Base-by-base conservation (phyloP, 2,113 vertebrate genomes). In the Pteropus alecto region DNA sequence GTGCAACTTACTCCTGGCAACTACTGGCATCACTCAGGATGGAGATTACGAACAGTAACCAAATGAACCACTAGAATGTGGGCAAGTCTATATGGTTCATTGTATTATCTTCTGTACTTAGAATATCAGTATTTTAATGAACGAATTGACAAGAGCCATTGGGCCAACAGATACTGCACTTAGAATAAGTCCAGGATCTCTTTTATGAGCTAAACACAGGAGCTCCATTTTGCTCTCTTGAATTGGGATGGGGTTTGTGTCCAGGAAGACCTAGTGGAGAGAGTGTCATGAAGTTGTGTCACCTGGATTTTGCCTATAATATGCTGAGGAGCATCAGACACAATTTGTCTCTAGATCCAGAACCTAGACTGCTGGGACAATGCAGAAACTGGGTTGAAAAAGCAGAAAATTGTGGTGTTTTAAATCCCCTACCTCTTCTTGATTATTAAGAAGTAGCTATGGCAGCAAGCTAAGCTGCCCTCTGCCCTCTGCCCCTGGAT, bases 111-210 rank as follows among this genome's bases (percentile, higher is more conserved):
- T 38, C 24, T 70, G 33, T 6, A 60, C 48, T 83, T 65, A 92
- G 60, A 88, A 30, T 82, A 60, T 76, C 87, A 92, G n/a, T 58
- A 78, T 93, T 56, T 93, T 74, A 92, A 67, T 74, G 18, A 93
- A 68, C 14, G 67, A 91, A 58, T n/a, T 56, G 82, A 61, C 14
- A 94, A 84, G 61, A 95, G 65, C 43, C 58, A 51, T 95, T 86
- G 2, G 26, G 61, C 30, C 58, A 86, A 65, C 41, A 92, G 68
- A 82, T 12, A 67, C 21, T 28, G 26, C n/a, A 77, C 35, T 76
- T 76, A 92, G 78, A 95, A 54, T 70, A 77, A 81, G 18, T 56
- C 1, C 51, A 65, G 51, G 74, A 61, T 71, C 61, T 87, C 60
- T 87, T n/a, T 85, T 46, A 84, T 56, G 48, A 51, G 48, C 61